phyloP scores from a whole-genome alignment of 2,888 invertebrate genomes.

The Perizoma flavofasciatum region DNA sequence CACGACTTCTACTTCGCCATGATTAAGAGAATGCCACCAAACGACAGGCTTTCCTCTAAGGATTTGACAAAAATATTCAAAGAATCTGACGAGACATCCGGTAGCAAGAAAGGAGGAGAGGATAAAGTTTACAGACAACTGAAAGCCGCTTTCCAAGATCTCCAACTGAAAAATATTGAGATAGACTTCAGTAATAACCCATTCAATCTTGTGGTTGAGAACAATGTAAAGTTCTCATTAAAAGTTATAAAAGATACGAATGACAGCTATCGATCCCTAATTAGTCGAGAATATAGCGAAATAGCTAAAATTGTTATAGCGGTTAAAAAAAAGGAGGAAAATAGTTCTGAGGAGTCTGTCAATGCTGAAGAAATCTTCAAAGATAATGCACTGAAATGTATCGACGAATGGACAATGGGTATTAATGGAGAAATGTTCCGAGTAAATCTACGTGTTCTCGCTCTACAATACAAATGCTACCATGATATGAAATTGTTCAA shows the following conservation, averaged over 20 bases:
- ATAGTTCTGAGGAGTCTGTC: conserved; percentile 52
- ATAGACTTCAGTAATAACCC: conserved; percentile 75
- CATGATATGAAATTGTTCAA: conserved; percentile 73
- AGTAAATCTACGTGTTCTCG: conserved; percentile 68
- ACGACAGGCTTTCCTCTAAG: conserved; percentile 64
- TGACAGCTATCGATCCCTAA: conserved; percentile 59
- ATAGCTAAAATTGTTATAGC: conserved; percentile 60
- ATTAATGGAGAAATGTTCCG: conserved; percentile 83
- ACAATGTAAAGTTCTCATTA: conserved; percentile 67
- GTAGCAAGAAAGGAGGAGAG: conserved; percentile 64
- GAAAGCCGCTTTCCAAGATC: conserved; percentile 63
- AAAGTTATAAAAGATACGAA: conserved; percentile 66
- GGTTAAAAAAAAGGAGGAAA: conserved; percentile 65
- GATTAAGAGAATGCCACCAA: conserved; percentile 66
- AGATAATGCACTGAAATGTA: conserved; percentile 66
- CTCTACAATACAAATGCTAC: conserved; percentile 66
- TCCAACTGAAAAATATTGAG: conserved; percentile 64
- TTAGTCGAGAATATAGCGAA: conserved; percentile 68
- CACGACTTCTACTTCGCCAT: conserved; percentile 74
- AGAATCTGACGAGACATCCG: conserved; percentile 63
- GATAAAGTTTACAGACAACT: conserved; percentile 69
- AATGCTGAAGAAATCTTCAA: conserved; percentile 67
- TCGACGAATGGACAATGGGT: conserved; percentile 84
- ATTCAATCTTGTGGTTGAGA: conserved; percentile 69
- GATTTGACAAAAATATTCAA: conserved; percentile 66